Evolutionary conservation across 1,140 invertebrate species (phyloP).

Genomic region (Spodoptera frugiperda): DNA sequence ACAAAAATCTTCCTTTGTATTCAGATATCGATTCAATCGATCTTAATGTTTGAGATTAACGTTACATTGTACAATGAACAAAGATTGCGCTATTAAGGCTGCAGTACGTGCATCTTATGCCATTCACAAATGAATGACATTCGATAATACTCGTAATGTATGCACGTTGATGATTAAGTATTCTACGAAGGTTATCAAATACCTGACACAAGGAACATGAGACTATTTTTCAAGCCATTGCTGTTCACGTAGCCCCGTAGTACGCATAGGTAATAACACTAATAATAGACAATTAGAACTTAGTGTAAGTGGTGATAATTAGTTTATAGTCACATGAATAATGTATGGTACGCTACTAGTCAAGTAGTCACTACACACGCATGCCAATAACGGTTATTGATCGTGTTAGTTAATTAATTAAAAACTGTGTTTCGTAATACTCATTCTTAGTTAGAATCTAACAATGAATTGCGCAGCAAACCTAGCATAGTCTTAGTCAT

Average conservation of each 20-base stretch:
- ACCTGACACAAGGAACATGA: not conserved
- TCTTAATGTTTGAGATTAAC: slow-evolving; percentile 1
- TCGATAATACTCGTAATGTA: not conserved
- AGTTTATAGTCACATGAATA: no score
- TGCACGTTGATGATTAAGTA: slow-evolving; percentile 3
- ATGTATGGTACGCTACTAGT: not conserved
- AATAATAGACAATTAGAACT: not conserved
- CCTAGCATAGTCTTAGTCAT: slow-evolving; percentile 9
- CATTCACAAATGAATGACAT: not conserved
- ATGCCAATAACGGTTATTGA: slow-evolving; percentile 5
- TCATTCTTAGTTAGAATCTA: not conserved
- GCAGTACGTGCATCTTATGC: not conserved
- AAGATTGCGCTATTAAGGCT: slow-evolving; percentile 8
- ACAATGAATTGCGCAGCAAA: slow-evolving; percentile 24
- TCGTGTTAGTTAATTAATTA: not conserved
- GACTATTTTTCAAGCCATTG: not conserved
- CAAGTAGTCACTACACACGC: not conserved
- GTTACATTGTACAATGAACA: slow-evolving; percentile 10
- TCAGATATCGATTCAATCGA: slow-evolving; percentile 7
- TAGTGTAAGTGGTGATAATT: not conserved
- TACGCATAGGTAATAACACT: no score
- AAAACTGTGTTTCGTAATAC: not conserved
- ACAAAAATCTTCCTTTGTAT: slow-evolving; percentile 10
- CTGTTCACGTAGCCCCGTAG: not conserved
- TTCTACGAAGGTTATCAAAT: slow-evolving; percentile 2